Evolutionary conservation across 1,140 invertebrate genomes (phyloP).

Genomic region (Drosophila erecta): DNA sequence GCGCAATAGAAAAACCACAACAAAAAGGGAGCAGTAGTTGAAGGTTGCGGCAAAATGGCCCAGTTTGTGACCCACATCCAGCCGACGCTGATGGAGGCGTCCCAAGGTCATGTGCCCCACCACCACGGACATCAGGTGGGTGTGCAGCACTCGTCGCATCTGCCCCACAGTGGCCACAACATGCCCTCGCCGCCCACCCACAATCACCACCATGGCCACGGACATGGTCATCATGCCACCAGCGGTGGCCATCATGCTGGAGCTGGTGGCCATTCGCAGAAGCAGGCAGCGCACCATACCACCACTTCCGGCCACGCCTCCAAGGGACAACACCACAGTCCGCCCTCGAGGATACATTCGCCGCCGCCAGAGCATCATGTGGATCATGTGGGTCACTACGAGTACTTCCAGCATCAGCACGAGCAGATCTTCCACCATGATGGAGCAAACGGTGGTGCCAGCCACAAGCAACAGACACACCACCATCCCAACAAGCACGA

Average conservation of each 20-base stretch:
- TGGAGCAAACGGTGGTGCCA: constrained; percentile 22
- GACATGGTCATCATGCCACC: constrained; percentile 53
- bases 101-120: constrained; percentile 85
- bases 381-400: constrained; percentile 61
- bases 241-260: constrained; percentile 37
- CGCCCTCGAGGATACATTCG: constrained; percentile 57
- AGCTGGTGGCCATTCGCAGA: constrained; percentile 25
- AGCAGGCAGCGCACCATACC: constrained; percentile 37
- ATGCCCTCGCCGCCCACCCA: constrained; percentile 81
- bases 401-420: constrained; percentile 71
- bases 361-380: constrained; percentile 54
- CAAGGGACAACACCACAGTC: constrained; percentile 63
- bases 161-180: constrained; percentile 83
- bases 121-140: constrained; percentile 84
- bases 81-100: constrained; percentile 86
- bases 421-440: constrained; percentile 57
- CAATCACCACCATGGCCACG: constrained; percentile 79
- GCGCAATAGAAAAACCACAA: neutral
- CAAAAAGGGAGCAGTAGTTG: constrained; percentile 19
- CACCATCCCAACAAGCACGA: constrained; percentile 70
- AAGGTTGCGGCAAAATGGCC: constrained; percentile 78
- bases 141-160: constrained; percentile 79
- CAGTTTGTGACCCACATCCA: constrained; percentile 87
- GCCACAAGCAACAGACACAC: constrained; percentile 47
- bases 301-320: constrained; percentile 34